These are phyloP conservation scores for Aricia agestis DNA, from an alignment of 1,140 invertebrate species.

Conservation along the genomic window DNA sequence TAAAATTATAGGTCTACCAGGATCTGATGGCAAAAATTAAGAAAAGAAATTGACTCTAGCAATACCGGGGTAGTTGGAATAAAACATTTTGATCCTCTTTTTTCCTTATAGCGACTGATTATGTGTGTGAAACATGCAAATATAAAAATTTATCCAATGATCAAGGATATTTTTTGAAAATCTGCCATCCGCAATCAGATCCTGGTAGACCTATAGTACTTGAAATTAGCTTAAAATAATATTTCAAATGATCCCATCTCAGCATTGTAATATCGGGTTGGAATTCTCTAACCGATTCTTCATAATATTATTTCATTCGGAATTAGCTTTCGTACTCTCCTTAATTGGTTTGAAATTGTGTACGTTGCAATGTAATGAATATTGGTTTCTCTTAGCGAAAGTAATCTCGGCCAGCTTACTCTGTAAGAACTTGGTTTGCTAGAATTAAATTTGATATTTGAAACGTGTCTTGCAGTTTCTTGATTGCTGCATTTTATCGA, in stretches of 20 bases:
- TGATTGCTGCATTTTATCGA: not conserved
- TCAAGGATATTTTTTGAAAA: no score
- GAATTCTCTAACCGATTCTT: not conserved
- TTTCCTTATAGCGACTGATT: no score
- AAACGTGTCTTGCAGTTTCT: not conserved
- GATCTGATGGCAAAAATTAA: no score
- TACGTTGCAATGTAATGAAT: constrained; percentile 3
- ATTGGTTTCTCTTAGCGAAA: not conserved
- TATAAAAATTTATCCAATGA: no score
- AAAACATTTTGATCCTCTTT: no score
- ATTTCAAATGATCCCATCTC: not conserved
- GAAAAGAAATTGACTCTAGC: no score
- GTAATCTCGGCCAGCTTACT: not conserved
- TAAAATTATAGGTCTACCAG: no score
- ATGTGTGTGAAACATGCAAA: no score
- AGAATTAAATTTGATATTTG: not conserved
- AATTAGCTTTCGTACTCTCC: not conserved
- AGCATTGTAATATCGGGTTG: not conserved
- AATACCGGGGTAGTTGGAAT: no score
- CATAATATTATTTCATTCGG: not conserved
- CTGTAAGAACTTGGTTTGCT: not conserved
- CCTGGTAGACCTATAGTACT: no score
- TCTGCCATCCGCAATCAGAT: no score
- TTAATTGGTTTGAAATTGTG: not conserved
- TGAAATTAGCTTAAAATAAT: no score